Evolutionary conservation across 2,113 vertebrate genomes (phyloP).

Genomic region (Chauna torquata): DNA sequence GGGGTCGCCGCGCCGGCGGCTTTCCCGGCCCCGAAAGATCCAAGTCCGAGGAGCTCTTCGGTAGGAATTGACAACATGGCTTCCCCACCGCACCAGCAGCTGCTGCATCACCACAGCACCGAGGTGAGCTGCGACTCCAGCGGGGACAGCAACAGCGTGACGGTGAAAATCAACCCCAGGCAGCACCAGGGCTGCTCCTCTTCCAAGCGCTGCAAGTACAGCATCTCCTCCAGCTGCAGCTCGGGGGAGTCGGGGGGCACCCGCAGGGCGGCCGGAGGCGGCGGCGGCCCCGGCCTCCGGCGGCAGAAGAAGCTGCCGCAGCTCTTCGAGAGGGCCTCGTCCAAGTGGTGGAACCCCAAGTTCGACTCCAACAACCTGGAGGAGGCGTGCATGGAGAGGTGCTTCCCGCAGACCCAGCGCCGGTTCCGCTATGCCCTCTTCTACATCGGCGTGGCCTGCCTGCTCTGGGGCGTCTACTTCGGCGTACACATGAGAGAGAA

Average conservation of each 20-base stretch:
- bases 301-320: constrained; percentile 85
- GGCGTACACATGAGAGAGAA: constrained; percentile 81
- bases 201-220: constrained; percentile 90
- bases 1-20: background rate
- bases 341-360: constrained; percentile 96
- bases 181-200: constrained; percentile 80
- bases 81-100: constrained; percentile 88
- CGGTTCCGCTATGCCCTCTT: constrained; percentile 93
- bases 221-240: constrained; percentile 95
- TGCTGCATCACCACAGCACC: constrained; percentile 88
- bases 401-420: constrained; percentile 96
- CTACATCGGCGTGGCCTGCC: constrained; percentile 87
- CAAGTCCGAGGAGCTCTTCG: constrained; percentile 3
- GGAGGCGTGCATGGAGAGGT: constrained; percentile 93
- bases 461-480: constrained; percentile 92
- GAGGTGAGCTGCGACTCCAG: constrained; percentile 93
- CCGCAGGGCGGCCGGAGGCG: constrained; percentile 63
- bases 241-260: constrained; percentile 86
- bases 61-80: constrained; percentile 83
- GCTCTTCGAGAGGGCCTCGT: constrained; percentile 93
- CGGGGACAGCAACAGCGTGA: constrained; percentile 85
- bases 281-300: constrained; percentile 58
- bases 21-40: background rate
- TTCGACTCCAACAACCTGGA: constrained; percentile 95
- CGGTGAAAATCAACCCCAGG: constrained; percentile 84